These are phyloP conservation scores for Balaenoptera acutorostrata DNA, from an alignment of 2,113 vertebrate species.

Conservation along the genomic window DNA sequence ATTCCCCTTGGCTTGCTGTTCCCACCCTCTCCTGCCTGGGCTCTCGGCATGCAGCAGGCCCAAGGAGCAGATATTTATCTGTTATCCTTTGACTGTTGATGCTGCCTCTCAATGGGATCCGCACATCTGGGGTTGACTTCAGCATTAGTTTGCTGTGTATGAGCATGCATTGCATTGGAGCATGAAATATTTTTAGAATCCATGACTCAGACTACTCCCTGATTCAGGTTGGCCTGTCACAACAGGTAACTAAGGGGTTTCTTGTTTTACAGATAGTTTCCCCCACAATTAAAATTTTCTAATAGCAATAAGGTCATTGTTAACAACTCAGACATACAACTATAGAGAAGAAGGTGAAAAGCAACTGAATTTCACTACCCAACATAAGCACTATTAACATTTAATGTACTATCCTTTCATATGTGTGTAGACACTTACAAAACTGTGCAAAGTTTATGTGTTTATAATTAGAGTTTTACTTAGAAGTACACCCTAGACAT, in stretches of 20 bases:
- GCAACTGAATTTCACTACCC: background rate
- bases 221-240: background rate
- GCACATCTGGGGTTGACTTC: fast-evolving
- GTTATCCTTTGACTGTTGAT: background rate
- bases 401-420: background rate
- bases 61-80: background rate
- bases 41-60: background rate
- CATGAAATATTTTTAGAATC: background rate
- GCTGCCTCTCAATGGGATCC: background rate
- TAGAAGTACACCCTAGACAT: background rate
- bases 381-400: background rate
- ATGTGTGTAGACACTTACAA: background rate
- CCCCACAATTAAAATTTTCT: background rate
- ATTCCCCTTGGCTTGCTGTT: background rate
- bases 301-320: background rate
- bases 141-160: background rate
- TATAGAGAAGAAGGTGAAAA: background rate
- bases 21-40: background rate
- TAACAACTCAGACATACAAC: background rate
- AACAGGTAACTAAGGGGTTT: background rate
- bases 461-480: background rate
- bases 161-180: too few relatives aligned
- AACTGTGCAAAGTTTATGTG: background rate
- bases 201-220: background rate
- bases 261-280: background rate